Base-by-base conservation (phyloP, 2,113 vertebrate species). In the Centropus bengalensis region DNA sequence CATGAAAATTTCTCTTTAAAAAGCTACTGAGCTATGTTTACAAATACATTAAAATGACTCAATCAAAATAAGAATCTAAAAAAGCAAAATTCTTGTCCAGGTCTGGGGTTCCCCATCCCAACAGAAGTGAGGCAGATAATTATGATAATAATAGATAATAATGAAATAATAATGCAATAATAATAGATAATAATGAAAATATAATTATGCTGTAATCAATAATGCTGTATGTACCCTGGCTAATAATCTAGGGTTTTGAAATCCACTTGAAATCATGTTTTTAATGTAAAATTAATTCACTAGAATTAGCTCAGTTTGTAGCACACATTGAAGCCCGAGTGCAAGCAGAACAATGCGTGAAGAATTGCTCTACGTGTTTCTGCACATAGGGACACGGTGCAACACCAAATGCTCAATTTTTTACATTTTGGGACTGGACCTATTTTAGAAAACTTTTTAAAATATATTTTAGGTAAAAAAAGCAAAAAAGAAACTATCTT, bases 271-370 rank as follows among this genome's bases (percentile, higher is more conserved):
- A 42, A 68, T 24, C 6, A 42, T 36, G 36, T 63, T 84, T 86
- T 49, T 58, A 21, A 71, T 6, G 4, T 8, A 22, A n/a, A 59
- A 89, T 52, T 36, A 69, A 40, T 52, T 67, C 27, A 66, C 14
- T 68, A 68, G 63, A 1, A 56, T 60, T 49, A n/a, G 21, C 28
- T 91, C 23, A 12, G 15, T 84, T 67, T 30, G 26, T 5, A 63
- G 16, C 0, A 0, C 4, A 32, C 27, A 88, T 0, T 69, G 10
- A 82, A 88, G 10, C 17, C 18, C 8, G n/a, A 62, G 13, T 24
- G 42, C 32, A 92, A 81, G 63, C 8, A 81, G 6, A 88, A 13
- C 47, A 68, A 75, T 13, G 14, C 23, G 52, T 63, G 13, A 69
- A 71, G 9, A 84, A 60, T 20, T 12, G 7, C 12, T n/a, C 36